Evolutionary conservation across 2,113 vertebrate genomes (phyloP), one percentile per base, ranked within the genome.

Genomic region (Maccullochella peelii): DNA sequence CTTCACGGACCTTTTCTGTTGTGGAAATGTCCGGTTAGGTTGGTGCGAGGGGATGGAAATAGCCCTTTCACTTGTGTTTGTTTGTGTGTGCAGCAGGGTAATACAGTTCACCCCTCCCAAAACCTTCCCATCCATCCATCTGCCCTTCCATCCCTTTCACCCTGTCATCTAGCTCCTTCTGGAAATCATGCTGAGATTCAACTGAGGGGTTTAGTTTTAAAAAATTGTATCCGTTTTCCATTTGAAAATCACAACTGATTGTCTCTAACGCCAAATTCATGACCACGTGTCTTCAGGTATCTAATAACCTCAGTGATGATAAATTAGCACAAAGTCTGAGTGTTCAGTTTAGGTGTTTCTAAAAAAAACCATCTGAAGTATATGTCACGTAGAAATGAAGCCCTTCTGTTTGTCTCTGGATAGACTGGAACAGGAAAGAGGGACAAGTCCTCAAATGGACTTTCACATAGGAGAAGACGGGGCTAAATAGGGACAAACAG

Each of bases 41-140:
- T 88, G 77, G 93, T 94, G 93, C 94, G 92, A 54, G 57, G 20
- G 49, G 71, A 57, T 30, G 40, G 44, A 18, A 7, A 57, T 40
- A 89, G 80, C 89, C 78, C 89, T 86, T 88, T 80, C 3, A 74
- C 54, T 74, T 83, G 69, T 84, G 80, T 72, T 44, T 72, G 82
- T 86, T 55, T 80, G 38, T 73, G 38, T 73, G 86, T 86, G 88
- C 76, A 80, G 82, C 25, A 77, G 79, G 87, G 57, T 72, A 70
- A 82, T 54, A 85, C 76, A 81, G 54, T 79, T 69, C 38, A 67
- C 52, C 33, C 20, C 58, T 47, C 49, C 49, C 49, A 14, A 5
- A 16, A 23, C 57, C 54, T 12, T 40, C 21, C 16, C 49, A 57
- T 16, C 20, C 44, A 36, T 73, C 25, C 40, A 25, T n/a, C 50